phyloP scores from a whole-genome alignment of 2,888 invertebrate species.

The Saturnia japonica region DNA sequence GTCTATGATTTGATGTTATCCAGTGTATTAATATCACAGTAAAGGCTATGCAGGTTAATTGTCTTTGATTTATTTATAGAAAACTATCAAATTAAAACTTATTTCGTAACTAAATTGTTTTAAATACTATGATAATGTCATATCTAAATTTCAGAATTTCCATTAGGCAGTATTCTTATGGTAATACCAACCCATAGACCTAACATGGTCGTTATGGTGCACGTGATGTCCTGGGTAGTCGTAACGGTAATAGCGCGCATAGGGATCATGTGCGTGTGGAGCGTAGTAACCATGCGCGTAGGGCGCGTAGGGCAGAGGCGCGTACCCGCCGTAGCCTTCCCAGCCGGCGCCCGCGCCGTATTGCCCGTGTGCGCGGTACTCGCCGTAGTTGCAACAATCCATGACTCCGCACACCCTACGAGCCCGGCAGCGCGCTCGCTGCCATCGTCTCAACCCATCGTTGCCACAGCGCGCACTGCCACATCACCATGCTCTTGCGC shows the following conservation, averaged over 20 bases:
- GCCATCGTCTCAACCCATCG: slow-evolving; percentile 52
- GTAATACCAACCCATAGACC: slow-evolving; percentile 70
- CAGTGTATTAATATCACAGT: not conserved
- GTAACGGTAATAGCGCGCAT: slow-evolving; percentile 74
- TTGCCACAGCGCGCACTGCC: slow-evolving; percentile 50
- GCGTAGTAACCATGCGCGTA: slow-evolving; percentile 61
- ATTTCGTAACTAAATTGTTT: not conserved
- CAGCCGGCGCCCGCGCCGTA: slow-evolving; percentile 57
- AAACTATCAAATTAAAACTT: not conserved
- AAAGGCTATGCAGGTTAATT: not conserved
- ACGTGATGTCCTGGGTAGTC: slow-evolving; percentile 69
- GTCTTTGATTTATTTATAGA: not conserved
- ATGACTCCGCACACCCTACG: slow-evolving; percentile 60
- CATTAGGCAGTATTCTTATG: not conserved
- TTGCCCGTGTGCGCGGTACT: slow-evolving; percentile 69
- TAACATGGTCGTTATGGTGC: slow-evolving; percentile 70
- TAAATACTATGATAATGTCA: not conserved
- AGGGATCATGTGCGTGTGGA: slow-evolving; percentile 71
- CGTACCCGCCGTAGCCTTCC: slow-evolving; percentile 62
- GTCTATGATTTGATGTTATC: no score
- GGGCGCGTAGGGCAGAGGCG: slow-evolving; percentile 54
- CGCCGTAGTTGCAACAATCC: slow-evolving; percentile 80
- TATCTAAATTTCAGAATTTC: not conserved
- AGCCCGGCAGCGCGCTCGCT: slow-evolving; percentile 59
- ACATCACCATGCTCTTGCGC: slow-evolving; percentile 50